These are phyloP conservation scores for Biston betularia DNA, from an alignment of 2,888 invertebrate genomes.

Conservation along the genomic window DNA sequence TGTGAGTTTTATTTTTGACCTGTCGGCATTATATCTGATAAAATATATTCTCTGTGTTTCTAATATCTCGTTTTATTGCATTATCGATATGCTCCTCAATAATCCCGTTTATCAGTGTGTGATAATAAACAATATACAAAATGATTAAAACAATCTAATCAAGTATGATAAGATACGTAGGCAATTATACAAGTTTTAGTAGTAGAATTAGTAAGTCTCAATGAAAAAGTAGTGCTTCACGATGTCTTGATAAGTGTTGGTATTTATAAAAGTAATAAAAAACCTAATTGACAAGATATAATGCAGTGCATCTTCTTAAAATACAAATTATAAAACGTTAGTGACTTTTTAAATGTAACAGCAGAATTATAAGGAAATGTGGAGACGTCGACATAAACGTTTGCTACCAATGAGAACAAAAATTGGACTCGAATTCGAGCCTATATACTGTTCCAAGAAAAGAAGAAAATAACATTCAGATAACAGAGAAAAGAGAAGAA, in stretches of 20 bases:
- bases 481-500: background rate
- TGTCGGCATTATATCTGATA: constrained; percentile 82
- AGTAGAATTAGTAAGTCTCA: constrained; percentile 18
- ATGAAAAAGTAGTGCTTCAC: constrained; percentile 19
- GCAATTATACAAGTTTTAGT: constrained; percentile 4
- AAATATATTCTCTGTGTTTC: constrained; percentile 86
- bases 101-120: constrained; percentile 1
- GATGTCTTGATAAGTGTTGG: background rate
- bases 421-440: constrained; percentile 2
- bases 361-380: constrained; percentile 14
- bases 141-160: constrained; percentile 28
- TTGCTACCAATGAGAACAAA: constrained; percentile 7
- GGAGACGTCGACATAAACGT: constrained; percentile 3
- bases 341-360: background rate
- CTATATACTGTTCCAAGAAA: background rate
- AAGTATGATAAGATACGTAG: constrained; percentile 16
- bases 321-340: too few relatives aligned
- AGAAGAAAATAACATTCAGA: constrained; percentile 11
- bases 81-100: background rate
- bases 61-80: constrained; percentile 65
- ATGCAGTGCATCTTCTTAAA: background rate
- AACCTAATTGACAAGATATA: background rate
- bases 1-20: constrained; percentile 82
- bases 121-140: constrained; percentile 2
- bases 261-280: background rate